Conservation (phyloP, 2,888 invertebrate species). For the Creontiades dilutus region DNA sequence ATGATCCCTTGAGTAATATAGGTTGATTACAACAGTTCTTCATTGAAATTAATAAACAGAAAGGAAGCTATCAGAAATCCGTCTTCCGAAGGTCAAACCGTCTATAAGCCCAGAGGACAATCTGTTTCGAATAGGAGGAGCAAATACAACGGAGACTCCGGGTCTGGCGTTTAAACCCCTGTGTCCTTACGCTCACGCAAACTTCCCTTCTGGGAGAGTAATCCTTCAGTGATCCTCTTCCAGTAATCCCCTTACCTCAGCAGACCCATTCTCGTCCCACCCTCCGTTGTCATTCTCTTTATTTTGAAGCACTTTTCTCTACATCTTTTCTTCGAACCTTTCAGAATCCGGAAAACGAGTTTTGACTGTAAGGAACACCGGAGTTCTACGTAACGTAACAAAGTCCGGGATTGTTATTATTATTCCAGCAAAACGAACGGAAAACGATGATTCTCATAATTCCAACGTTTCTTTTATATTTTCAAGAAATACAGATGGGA, state of each 20-base stretch:
- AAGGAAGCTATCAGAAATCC: too few species aligned
- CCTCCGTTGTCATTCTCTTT: slow-evolving; percentile 20
- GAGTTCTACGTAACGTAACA: background rate
- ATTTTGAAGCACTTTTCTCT: slow-evolving; percentile 13
- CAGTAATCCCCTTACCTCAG: slow-evolving; percentile 50
- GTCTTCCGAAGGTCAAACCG: too few species aligned
- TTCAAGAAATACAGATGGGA: too few species aligned
- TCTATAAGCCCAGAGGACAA: too few species aligned
- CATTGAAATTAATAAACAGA: too few species aligned
- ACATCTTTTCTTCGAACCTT: background rate
- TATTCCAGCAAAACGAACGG: too few species aligned
- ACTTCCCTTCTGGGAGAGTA: slow-evolving; percentile 7
- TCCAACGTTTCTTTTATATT: too few species aligned
- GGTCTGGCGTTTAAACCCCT: background rate
- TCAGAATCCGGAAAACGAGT: background rate
- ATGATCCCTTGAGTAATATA: too few species aligned
- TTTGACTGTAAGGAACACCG: background rate
- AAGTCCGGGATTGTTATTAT: too few species aligned
- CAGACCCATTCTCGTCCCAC: slow-evolving; percentile 31
- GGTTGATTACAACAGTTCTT: too few species aligned
- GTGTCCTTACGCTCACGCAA: slow-evolving; percentile 35
- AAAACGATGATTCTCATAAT: too few species aligned
- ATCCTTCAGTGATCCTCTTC: slow-evolving; percentile 43
- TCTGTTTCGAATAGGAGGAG: background rate
- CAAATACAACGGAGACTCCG: background rate